These are phyloP conservation scores for Dione juno DNA, from an alignment of 2,888 invertebrate species.

Conservation along the genomic window DNA sequence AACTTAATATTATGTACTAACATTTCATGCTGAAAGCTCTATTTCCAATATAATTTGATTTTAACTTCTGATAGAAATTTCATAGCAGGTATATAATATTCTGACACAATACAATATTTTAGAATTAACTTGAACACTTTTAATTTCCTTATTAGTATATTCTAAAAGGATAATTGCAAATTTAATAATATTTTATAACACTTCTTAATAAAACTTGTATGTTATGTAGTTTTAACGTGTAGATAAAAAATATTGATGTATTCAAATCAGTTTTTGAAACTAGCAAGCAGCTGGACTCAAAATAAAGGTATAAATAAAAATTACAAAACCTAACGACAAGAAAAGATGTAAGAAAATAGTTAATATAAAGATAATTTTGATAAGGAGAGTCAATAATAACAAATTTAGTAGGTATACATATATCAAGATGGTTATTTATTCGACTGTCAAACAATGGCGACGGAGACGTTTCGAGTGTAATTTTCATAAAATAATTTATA, in stretches of 20 bases:
- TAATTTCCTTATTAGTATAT: constrained; percentile 19
- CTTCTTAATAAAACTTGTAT: neutral
- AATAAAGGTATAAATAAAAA: constrained; percentile 9
- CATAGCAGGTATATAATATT: constrained; percentile 31
- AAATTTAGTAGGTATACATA: constrained; percentile 53
- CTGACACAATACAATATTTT: constrained; percentile 22
- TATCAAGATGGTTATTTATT: constrained; percentile 56
- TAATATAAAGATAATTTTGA: constrained; percentile 39
- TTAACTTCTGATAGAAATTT: constrained; percentile 37
- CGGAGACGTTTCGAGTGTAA: constrained; percentile 64
- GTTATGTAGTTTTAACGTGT: constrained; percentile 4
- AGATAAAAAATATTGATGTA: neutral
- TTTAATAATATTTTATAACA: neutral
- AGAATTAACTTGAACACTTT: constrained; percentile 12
- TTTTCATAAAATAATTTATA: constrained; percentile 58
- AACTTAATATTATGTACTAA: constrained; percentile 29
- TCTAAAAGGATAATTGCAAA: constrained; percentile 12
- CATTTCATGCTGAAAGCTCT: constrained; percentile 38
- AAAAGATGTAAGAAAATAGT: neutral
- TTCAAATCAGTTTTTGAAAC: constrained; percentile 20
- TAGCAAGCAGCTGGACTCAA: constrained; percentile 30
- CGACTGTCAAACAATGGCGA: constrained; percentile 81
- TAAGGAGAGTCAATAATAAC: constrained; percentile 55
- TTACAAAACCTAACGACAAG: constrained; percentile 6
- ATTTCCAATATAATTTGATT: constrained; percentile 34